phyloP scores from a whole-genome alignment of 1,140 invertebrate genomes.

The Pseudomyrmex concolor region DNA sequence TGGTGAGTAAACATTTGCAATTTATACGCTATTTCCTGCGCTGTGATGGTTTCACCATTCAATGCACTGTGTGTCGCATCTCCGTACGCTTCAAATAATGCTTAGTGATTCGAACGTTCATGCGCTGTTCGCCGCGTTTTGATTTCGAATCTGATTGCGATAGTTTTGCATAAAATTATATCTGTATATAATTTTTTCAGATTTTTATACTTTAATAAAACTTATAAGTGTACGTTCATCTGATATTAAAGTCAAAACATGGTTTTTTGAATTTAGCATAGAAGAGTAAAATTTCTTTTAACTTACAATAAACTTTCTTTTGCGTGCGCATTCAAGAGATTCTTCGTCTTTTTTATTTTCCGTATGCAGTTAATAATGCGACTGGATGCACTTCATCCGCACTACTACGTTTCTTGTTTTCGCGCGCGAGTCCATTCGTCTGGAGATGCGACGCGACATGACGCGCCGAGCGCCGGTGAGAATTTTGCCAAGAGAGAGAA shows the following conservation, averaged over 20 bases:
- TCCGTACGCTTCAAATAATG: constrained; percentile 55
- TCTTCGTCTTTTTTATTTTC: not conserved
- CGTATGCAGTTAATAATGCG: constrained; percentile 33
- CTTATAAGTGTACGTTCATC: too few relatives aligned
- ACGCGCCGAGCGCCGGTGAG: constrained; percentile 21
- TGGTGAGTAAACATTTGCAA: constrained; percentile 64
- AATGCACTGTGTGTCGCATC: constrained; percentile 46
- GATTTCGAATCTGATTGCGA: constrained; percentile 39
- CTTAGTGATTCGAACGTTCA: constrained; percentile 28
- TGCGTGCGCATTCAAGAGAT: not conserved
- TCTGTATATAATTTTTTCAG: too few relatives aligned
- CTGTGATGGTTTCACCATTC: constrained; percentile 38
- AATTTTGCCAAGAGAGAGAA: constrained; percentile 35
- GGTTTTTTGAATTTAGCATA: too few relatives aligned
- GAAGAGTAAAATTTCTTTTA: too few relatives aligned
- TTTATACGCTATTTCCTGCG: constrained; percentile 48
- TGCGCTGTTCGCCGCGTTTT: constrained; percentile 9
- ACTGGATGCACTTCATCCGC: constrained; percentile 6
- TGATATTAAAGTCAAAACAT: too few relatives aligned
- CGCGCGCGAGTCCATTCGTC: constrained; percentile 38
- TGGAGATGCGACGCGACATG: constrained; percentile 38
- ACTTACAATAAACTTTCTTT: not conserved
- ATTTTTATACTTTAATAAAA: too few relatives aligned
- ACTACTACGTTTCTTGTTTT: constrained; percentile 31
- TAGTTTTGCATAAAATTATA: not conserved